A percentile compares a stretch with the other conserved stretches of the same genome.
phyloP scores from a whole-genome alignment of 2,888 invertebrate species.

The Nymphalis urticae region DNA sequence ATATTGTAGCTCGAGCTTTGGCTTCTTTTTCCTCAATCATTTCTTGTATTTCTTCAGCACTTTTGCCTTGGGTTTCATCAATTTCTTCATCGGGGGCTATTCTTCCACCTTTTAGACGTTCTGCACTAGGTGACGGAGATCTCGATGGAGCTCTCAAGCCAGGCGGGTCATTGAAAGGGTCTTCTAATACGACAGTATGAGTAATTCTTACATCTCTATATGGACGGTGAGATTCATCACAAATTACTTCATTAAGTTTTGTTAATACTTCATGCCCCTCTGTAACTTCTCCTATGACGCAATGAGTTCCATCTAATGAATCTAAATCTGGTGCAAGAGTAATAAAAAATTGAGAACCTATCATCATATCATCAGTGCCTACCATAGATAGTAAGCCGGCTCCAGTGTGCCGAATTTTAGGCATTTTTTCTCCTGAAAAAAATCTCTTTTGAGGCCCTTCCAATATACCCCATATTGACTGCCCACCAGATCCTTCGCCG shows the following conservation, averaged over 20 bases:
- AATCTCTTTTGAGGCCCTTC: slow-evolving; percentile 93
- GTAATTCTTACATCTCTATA: slow-evolving; percentile 97
- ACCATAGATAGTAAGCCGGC: slow-evolving; percentile 96
- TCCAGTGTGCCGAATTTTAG: slow-evolving; percentile 93
- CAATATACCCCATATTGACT: slow-evolving; percentile 92
- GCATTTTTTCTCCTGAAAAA: slow-evolving; percentile 94
- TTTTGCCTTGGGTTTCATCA: slow-evolving; percentile 93
- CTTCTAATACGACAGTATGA: slow-evolving; percentile 97
- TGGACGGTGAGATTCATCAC: slow-evolving; percentile 93
- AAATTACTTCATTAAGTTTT: slow-evolving; percentile 95
- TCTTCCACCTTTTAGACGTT: slow-evolving; percentile 90
- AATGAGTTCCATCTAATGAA: slow-evolving; percentile 94
- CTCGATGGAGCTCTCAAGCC: slow-evolving; percentile 88
- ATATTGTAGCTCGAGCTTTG: slow-evolving; percentile 96
- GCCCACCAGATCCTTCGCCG: slow-evolving; percentile 94
- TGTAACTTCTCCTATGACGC: slow-evolving; percentile 96
- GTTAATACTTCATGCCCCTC: slow-evolving; percentile 95
- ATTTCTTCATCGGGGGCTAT: slow-evolving; percentile 97
- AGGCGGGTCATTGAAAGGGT: slow-evolving; percentile 95
- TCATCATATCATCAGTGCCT: slow-evolving; percentile 93
- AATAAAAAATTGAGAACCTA: slow-evolving; percentile 97
- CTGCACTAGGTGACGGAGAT: slow-evolving; percentile 94
- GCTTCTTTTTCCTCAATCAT: slow-evolving; percentile 95
- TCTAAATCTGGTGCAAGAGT: slow-evolving; percentile 93
- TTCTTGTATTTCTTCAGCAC: slow-evolving; percentile 92